Evolutionary conservation across 2,113 vertebrate genomes (phyloP), one percentile per base, ranked within the genome.

Genomic region (Phycodurus eques): DNA sequence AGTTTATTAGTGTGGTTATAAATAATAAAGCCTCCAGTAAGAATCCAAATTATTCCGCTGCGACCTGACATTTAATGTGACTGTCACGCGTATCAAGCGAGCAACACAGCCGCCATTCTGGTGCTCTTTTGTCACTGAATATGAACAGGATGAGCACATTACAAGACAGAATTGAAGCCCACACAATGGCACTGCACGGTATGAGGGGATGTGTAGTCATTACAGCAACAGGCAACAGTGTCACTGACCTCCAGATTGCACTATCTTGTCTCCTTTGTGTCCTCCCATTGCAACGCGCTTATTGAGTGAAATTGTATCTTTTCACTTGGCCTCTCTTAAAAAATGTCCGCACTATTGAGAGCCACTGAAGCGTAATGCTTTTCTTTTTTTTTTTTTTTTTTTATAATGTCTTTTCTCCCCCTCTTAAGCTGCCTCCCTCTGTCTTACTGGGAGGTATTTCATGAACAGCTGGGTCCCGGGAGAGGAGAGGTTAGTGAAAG

Each of bases 211-310:
- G 95, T 95, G 92, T 94, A 95, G 88, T 97, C 96, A 98, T 98
- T 97, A 97, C 94, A 94, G 92, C 92, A 91, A 61, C 88, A 90
- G 93, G 92, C 92, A 53, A 66, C 43, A 1, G 87, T 94, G 95
- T 95, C 94, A 86, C 83, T 90, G 95, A 96, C 95, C 96, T 94
- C 91, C 92, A 94, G 92, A 95, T 96, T 95, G 95, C 94, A 94
- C 94, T 96, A 95, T 96, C 94, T 95, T 94, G 94, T 96, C 95
- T 95, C 94, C 92, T 96, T 96, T 97, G 95, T 97, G 92, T 47
- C 93, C 89, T 83, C 85, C 83, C 75, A 92, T 90, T 87, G 89
- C 89, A 83, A 79, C 79, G 78, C 77, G 87, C 87, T 93, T 93
- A 89, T 89, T 90, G 92, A 93, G 92, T 93, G 86, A 93, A 95